These are phyloP conservation scores for Saturnia japonica DNA, from an alignment of 2,888 invertebrate genomes.

Conservation along the genomic window DNA sequence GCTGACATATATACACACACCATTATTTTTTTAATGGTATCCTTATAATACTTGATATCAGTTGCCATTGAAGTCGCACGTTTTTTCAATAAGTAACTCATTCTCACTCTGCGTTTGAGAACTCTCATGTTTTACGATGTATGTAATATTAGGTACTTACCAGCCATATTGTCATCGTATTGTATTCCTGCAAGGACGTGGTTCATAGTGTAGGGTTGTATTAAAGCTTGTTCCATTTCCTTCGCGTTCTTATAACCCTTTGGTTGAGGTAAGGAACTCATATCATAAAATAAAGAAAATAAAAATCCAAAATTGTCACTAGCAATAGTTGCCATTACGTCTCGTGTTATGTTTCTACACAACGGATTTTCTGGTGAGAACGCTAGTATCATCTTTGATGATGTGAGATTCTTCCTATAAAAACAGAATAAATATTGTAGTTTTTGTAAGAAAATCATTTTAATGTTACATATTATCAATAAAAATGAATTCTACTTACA, in stretches of 20 bases:
- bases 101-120: not conserved
- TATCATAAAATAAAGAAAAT: conserved; percentile 39
- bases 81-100: too few relatives aligned
- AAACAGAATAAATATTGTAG: not conserved
- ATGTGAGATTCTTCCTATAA: conserved; percentile 61
- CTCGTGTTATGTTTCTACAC: conserved; percentile 60
- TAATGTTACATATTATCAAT: not conserved
- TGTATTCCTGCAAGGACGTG: conserved; percentile 69
- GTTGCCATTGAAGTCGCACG: too few relatives aligned
- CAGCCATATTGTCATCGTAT: conserved; percentile 70
- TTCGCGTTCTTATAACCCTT: conserved; percentile 62
- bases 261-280: conserved; percentile 35
- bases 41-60: too few relatives aligned
- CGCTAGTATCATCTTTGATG: conserved; percentile 61
- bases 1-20: too few relatives aligned
- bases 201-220: conserved; percentile 72
- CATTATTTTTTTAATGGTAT: too few relatives aligned
- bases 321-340: conserved; percentile 65
- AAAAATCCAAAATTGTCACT: conserved; percentile 64
- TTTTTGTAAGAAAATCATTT: not conserved
- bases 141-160: conserved; percentile 48
- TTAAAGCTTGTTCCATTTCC: conserved; percentile 64
- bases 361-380: conserved; percentile 72
- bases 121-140: not conserved
- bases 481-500: conserved; percentile 54